Base-by-base conservation (phyloP, 2,113 vertebrate genomes). In the Megaleporinus macrocephalus region DNA sequence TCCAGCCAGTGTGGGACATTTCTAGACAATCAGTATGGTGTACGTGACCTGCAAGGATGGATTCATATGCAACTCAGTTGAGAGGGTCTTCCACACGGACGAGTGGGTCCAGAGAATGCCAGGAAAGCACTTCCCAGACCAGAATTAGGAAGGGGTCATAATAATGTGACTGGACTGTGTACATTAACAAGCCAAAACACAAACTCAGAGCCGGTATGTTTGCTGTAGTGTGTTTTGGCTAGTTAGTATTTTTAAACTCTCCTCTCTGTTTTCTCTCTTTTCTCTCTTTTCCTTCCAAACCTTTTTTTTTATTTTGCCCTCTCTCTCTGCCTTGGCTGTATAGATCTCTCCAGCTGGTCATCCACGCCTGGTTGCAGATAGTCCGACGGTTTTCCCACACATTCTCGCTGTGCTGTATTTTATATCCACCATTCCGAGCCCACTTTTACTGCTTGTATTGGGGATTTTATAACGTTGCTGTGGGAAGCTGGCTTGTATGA, bases 371-470 rank as follows among this genome's bases (percentile, higher is more conserved):
- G 26, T 72, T 29, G 12, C 11, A 55, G 53, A 14, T 55, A 22
- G 5, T 22, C 7, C 1, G 16, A 51, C 49, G 16, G 53, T 65
- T 74, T 90, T 83, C 86, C 89, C 87, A 89, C 87, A 85, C 65
- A 55, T 63, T 80, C 73, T 86, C 88, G 87, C 90, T 90, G 90
- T 92, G 91, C 87, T 91, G 86, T 90, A 78, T 77, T 87, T 88
- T 80, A 51, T 75, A 78, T 57, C 83, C 73, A 76, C 85, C 76
- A 70, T 81, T 88, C 84, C 88, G 88, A 90, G 87, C 89, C 87
- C 7, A 55, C 5, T 90, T 90, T 83, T 72, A 88, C 69, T 84
- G 79, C 15, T 83, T 81, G 63, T 83, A 85, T 86, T 30, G 51
- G 29, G 15, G 20, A 24, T 76, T 61, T 73, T 53, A 9, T 53